Evolutionary conservation across 2,797 vertebrate genomes (phyloP).

Genomic region (Catharus ustulatus): DNA sequence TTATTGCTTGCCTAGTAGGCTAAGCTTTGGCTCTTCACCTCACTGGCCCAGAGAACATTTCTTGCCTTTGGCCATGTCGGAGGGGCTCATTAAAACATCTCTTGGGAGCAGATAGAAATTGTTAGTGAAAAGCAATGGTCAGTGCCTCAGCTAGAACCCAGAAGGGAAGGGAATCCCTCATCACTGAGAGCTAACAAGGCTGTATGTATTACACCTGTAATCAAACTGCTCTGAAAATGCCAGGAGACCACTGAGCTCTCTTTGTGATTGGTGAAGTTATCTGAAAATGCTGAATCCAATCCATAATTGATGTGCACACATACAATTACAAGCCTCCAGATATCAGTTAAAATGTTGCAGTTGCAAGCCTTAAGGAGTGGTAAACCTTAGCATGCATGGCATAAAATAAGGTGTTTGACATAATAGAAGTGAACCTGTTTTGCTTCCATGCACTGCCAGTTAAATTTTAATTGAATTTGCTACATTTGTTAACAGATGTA

Average conservation of each 20-base stretch:
- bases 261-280: conserved; percentile 82
- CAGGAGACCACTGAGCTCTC: conserved; percentile 74
- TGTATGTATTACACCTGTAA: conserved; percentile 87
- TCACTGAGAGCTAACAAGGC: conserved; percentile 81
- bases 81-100: conserved; percentile 95
- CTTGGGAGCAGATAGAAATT: conserved; percentile 91
- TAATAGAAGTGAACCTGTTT: conserved; percentile 75
- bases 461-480: conserved; percentile 75
- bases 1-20: conserved; percentile 85
- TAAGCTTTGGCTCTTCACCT: conserved; percentile 91
- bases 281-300: conserved; percentile 81
- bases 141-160: conserved; percentile 77
- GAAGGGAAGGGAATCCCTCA: conserved; percentile 78
- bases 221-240: conserved; percentile 82
- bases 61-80: conserved; percentile 93
- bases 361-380: conserved; percentile 85
- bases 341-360: conserved; percentile 84
- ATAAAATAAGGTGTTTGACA: conserved; percentile 85
- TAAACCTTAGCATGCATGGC: conserved; percentile 85
- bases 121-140: conserved; percentile 91
- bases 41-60: conserved; percentile 85
- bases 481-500: conserved; percentile 73
- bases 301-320: conserved; percentile 90
- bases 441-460: conserved; percentile 73
- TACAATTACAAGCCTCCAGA: conserved; percentile 88